Evolutionary conservation across 2,888 invertebrate genomes (phyloP).

Genomic region (Electrophaes corylata): DNA sequence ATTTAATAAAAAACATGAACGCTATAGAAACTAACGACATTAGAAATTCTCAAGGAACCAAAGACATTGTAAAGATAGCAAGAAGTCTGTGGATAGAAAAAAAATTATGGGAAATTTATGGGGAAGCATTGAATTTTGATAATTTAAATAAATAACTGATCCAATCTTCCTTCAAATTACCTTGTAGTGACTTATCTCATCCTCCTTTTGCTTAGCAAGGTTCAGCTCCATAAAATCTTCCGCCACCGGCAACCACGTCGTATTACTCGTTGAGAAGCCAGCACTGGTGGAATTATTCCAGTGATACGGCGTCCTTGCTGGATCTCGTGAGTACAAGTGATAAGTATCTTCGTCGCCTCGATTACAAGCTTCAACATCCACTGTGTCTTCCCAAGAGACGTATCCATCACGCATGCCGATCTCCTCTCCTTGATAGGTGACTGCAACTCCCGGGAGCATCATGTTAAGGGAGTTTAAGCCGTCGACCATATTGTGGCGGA

Average conservation of each 20-base stretch:
- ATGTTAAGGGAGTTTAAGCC: constrained; percentile 88
- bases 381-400: constrained; percentile 83
- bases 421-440: constrained; percentile 94
- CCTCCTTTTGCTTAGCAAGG: constrained; percentile 78
- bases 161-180: constrained; percentile 40
- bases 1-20: background rate
- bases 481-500: constrained; percentile 86
- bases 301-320: constrained; percentile 87
- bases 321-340: constrained; percentile 82
- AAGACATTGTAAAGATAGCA: too few species aligned
- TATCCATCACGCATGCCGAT: constrained; percentile 88
- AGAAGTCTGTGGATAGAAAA: too few species aligned
- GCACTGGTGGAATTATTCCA: constrained; percentile 84
- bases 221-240: constrained; percentile 85
- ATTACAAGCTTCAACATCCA: constrained; percentile 83
- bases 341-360: constrained; percentile 82
- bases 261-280: constrained; percentile 83
- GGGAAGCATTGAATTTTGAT: background rate
- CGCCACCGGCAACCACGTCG: constrained; percentile 88
- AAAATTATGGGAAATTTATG: background rate
- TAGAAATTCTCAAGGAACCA: too few species aligned
- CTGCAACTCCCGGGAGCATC: constrained; percentile 89
- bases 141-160: background rate
- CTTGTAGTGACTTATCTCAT: constrained; percentile 80
- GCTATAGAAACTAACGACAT: too few species aligned